Evolutionary conservation across 2,888 invertebrate genomes (phyloP).

Genomic region (Eristalis intricaria): DNA sequence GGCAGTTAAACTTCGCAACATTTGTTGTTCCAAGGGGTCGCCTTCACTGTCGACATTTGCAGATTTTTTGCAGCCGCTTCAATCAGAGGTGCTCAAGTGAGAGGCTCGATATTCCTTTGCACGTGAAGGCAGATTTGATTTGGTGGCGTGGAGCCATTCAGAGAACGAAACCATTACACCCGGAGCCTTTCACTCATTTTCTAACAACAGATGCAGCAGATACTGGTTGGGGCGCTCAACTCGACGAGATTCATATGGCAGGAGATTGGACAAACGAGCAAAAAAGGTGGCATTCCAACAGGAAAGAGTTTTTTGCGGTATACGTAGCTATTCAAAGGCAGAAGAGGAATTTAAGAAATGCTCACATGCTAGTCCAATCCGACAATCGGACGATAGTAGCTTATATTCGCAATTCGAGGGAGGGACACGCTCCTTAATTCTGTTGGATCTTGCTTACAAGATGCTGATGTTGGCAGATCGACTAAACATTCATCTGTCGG

Average conservation of each 20-base stretch:
- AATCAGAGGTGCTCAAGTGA: slow-evolving; percentile 4
- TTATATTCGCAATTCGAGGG: slow-evolving; percentile 29
- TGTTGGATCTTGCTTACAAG: slow-evolving; percentile 6
- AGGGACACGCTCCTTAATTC: slow-evolving; percentile 8
- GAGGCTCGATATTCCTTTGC: not conserved
- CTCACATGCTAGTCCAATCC: slow-evolving; percentile 22
- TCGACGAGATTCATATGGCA: too few relatives aligned
- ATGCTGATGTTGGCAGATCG: slow-evolving; percentile 2
- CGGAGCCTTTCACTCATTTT: slow-evolving; percentile 10
- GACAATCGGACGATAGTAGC: slow-evolving; percentile 23
- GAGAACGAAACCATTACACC: not conserved
- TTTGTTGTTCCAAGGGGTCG: slow-evolving; percentile 8
- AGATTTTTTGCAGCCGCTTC: slow-evolving; percentile 22
- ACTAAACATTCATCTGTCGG: not conserved
- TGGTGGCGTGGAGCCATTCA: slow-evolving; percentile 32
- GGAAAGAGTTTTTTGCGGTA: too few relatives aligned
- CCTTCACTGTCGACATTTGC: slow-evolving; percentile 8
- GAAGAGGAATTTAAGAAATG: slow-evolving; percentile 6
- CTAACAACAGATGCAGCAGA: too few relatives aligned
- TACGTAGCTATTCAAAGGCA: slow-evolving; percentile 3
- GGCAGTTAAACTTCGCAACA: slow-evolving; percentile 11
- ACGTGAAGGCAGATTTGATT: not conserved
- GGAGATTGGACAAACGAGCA: too few relatives aligned
- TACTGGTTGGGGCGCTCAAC: too few relatives aligned
- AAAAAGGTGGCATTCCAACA: too few relatives aligned